A percentile compares a stretch with the other conserved stretches of the same genome.
These are phyloP conservation scores for Muscicapa adusta DNA, from an alignment of 2,113 vertebrate genomes.

Conservation along the genomic window DNA sequence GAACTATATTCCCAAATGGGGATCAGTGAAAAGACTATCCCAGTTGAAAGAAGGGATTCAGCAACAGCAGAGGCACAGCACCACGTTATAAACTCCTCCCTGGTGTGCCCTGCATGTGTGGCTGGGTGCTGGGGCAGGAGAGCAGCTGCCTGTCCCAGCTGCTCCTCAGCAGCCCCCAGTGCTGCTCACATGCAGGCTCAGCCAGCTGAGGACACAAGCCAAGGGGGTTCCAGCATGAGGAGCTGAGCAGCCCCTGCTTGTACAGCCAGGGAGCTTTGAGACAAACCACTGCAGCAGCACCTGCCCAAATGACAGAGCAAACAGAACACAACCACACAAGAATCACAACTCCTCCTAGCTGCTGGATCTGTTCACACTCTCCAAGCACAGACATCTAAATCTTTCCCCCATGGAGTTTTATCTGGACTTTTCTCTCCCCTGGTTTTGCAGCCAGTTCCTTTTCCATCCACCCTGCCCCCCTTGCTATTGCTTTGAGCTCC, in stretches of 20 bases:
- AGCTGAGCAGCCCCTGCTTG: accelerated
- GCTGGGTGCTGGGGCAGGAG: not conserved
- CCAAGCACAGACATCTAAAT: not conserved
- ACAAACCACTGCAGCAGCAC: not conserved
- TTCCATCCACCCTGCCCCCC: not conserved
- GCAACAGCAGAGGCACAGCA: not conserved
- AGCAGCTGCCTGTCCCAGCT: not conserved
- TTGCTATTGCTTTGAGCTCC: not conserved
- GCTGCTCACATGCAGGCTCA: not conserved
- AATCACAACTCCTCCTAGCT: not conserved
- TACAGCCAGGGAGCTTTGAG: not conserved
- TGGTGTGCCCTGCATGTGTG: accelerated
- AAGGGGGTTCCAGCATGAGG: not conserved
- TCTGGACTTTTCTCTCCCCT: not conserved
- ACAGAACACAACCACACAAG: not conserved
- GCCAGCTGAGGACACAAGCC: not conserved
- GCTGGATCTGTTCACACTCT: accelerated
- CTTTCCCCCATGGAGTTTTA: not conserved
- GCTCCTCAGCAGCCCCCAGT: not conserved
- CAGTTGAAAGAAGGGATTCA: not conserved
- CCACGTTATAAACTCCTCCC: not conserved
- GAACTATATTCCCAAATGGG: not conserved
- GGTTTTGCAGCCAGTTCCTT: not conserved
- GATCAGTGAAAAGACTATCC: not conserved
- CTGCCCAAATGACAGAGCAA: not conserved